Percentiles rank a stretch among this genome's conserved stretches.
Evolutionary conservation across 2,113 vertebrate genomes (phyloP).

Genomic region (Acrocephalus arundinaceus): DNA sequence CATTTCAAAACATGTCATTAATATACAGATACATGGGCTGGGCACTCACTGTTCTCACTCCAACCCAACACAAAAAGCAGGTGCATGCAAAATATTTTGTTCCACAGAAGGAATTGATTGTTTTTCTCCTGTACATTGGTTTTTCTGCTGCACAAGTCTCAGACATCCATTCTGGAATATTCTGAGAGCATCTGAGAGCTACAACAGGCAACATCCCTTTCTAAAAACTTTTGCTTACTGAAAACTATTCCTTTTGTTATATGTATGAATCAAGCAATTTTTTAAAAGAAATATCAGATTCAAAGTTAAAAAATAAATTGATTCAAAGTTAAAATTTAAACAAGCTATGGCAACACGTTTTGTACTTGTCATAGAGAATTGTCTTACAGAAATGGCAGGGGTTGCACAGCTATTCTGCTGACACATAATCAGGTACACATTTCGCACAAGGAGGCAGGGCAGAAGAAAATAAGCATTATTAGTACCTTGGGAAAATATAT

Average conservation of each 20-base stretch:
- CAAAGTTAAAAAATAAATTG: background rate
- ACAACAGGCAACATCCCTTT: background rate
- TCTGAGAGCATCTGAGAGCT: background rate
- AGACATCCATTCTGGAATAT: background rate
- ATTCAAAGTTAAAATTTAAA: background rate
- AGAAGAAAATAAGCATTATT: background rate
- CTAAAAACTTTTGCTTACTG: background rate
- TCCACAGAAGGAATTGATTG: background rate
- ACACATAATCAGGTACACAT: accelerated
- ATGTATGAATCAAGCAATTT: background rate
- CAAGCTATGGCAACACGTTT: background rate
- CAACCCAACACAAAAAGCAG: background rate
- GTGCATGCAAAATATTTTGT: background rate
- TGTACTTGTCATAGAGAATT: background rate
- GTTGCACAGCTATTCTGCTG: background rate
- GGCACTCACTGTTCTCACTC: background rate
- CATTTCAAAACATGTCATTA: background rate
- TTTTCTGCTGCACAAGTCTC: background rate
- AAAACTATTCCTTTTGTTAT: background rate
- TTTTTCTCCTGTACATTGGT: background rate
- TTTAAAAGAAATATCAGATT: background rate
- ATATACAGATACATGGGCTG: background rate
- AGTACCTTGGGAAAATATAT: background rate
- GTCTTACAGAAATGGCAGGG: background rate
- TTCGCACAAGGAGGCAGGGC: background rate